These are phyloP conservation scores for Actinia tenebrosa DNA, from an alignment of 64 coral and sea anemone species.

Conservation along the genomic window DNA sequence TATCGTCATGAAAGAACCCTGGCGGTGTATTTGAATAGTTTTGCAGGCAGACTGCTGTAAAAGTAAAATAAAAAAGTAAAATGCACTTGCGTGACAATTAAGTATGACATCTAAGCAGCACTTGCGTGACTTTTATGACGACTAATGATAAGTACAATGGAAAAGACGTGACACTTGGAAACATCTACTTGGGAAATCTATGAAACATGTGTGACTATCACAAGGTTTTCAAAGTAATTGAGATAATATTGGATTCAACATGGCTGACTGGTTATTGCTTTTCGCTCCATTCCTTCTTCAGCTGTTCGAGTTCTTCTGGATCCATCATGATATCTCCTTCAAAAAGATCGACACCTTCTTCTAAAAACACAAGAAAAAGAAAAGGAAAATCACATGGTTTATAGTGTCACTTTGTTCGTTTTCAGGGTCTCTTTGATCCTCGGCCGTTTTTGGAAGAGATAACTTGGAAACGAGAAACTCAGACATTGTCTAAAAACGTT, in stretches of 20 bases:
- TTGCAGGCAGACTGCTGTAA: neutral
- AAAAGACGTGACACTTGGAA: too few relatives aligned
- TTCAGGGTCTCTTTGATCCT: neutral
- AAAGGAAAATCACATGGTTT: neutral
- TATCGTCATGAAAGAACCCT: too few relatives aligned
- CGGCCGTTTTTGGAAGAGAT: too few relatives aligned
- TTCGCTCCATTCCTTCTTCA: slow-evolving; percentile 27
- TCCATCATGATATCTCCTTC: slow-evolving; percentile 65
- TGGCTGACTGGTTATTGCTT: neutral
- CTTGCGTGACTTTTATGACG: neutral
- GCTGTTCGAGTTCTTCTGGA: slow-evolving; percentile 32
- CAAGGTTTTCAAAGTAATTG: neutral
- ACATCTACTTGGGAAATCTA: too few relatives aligned
- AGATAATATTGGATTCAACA: neutral
- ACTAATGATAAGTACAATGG: too few relatives aligned
- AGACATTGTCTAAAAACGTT: too few relatives aligned
- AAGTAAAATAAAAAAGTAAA: too few relatives aligned
- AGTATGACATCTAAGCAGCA: too few relatives aligned
- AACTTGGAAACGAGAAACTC: too few relatives aligned
- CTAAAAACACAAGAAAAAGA: slow-evolving; percentile 7
- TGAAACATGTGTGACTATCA: neutral
- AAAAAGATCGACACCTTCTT: slow-evolving; percentile 42
- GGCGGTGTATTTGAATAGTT: neutral
- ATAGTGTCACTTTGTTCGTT: neutral
- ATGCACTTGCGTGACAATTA: too few relatives aligned